Percentiles rank a stretch among this genome's conserved stretches.
Evolutionary conservation across 2,113 vertebrate species (phyloP).

Genomic region (Fukomys damarensis): DNA sequence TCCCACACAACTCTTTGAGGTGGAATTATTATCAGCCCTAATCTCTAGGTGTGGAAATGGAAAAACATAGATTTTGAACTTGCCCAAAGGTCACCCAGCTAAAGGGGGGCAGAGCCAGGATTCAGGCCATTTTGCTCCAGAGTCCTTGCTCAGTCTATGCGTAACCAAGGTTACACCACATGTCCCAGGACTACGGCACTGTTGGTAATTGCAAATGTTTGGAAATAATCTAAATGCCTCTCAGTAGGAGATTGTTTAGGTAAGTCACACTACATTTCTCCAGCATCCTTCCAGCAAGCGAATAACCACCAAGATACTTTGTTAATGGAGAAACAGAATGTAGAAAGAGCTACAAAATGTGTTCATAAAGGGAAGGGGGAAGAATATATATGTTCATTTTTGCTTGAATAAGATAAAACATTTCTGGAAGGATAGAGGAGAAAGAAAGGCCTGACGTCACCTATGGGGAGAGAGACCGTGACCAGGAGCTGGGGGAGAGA

Average conservation of each 20-base stretch:
- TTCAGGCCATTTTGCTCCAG: background rate
- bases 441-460: fast-evolving
- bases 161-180: background rate
- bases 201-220: background rate
- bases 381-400: background rate
- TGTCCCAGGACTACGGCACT: background rate
- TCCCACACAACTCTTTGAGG: background rate
- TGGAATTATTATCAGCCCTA: background rate
- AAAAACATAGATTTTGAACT: background rate
- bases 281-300: background rate
- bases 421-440: background rate
- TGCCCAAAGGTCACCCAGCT: background rate
- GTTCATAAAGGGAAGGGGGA: background rate
- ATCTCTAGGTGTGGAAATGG: background rate
- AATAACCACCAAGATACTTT: background rate
- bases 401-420: background rate
- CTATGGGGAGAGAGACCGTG: background rate
- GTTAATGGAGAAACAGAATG: background rate
- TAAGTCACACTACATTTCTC: background rate
- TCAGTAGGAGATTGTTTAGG: background rate
- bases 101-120: background rate
- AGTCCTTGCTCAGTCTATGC: background rate
- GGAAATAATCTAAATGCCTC: background rate
- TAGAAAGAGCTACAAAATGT: background rate
- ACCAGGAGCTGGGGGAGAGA: background rate